Percentiles rank a stretch among this genome's conserved stretches.
phyloP scores from a whole-genome alignment of 2,797 vertebrate genomes.

The Clarias platycephalus region DNA sequence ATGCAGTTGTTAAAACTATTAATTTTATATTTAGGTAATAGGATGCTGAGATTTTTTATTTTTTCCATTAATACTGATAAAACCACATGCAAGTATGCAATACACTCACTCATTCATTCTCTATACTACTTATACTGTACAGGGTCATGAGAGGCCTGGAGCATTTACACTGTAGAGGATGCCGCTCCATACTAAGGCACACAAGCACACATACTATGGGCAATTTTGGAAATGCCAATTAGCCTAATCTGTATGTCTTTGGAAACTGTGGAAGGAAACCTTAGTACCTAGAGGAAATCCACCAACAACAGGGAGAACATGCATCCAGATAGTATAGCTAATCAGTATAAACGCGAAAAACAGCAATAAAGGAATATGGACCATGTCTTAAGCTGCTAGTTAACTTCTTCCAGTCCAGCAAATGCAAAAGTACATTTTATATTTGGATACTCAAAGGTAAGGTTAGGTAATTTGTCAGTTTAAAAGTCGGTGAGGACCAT shows the following conservation, averaged over 20 bases:
- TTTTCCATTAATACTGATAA: background rate
- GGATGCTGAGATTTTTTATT: background rate
- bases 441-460: background rate
- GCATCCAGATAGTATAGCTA: too few relatives aligned
- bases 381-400: background rate
- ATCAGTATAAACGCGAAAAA: background rate
- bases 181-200: too few relatives aligned
- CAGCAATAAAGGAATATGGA: background rate
- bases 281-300: too few relatives aligned
- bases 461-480: background rate
- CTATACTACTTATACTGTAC: too few relatives aligned
- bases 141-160: too few relatives aligned
- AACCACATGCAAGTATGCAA: background rate
- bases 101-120: background rate
- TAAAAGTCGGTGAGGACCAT: background rate
- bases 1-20: background rate
- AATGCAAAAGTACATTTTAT: background rate
- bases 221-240: too few relatives aligned
- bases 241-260: too few relatives aligned
- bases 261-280: too few relatives aligned
- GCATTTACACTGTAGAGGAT: too few relatives aligned
- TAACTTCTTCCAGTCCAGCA: background rate
- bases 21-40: background rate
- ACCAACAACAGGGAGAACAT: too few relatives aligned
- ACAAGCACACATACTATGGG: too few relatives aligned